Conservation (phyloP, 2,888 invertebrate genomes). For the Itoplectis maculator region DNA sequence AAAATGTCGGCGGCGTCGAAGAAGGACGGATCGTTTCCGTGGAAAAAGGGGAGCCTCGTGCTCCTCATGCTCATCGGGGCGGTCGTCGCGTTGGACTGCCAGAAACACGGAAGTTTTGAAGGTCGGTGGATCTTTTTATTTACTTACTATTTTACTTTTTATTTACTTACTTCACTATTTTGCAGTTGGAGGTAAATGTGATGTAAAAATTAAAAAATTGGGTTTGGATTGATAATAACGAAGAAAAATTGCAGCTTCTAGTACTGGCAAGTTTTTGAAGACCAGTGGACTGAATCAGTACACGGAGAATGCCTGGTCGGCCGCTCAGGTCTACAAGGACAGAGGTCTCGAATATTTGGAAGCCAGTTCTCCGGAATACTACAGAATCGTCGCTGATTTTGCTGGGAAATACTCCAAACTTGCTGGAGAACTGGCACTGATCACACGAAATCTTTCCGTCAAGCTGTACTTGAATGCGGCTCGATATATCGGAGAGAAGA, state of each 20-base stretch:
- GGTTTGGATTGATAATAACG: not conserved
- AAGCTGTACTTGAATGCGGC: constrained; percentile 85
- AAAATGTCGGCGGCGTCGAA: constrained; percentile 84
- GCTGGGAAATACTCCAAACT: constrained; percentile 88
- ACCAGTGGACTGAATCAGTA: constrained; percentile 88
- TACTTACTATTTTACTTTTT: constrained; percentile 17
- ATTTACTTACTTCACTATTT: constrained; percentile 16
- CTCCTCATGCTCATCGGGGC: constrained; percentile 87
- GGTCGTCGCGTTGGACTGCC: constrained; percentile 88
- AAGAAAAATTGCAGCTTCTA: constrained; percentile 86
- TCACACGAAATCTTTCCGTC: constrained; percentile 86
- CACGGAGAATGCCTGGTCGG: constrained; percentile 88
- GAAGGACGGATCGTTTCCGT: constrained; percentile 86
- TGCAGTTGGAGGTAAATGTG: no score
- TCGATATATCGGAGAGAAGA: constrained; percentile 86
- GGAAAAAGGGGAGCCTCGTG: constrained; percentile 88
- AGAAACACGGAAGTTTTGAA: constrained; percentile 89
- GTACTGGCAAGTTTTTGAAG: constrained; percentile 88
- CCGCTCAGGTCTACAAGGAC: constrained; percentile 87
- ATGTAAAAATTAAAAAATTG: constrained; percentile 12
- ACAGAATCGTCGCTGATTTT: constrained; percentile 86
- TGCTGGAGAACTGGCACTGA: constrained; percentile 86
- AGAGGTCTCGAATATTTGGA: constrained; percentile 89
- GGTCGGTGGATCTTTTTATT: constrained; percentile 85
- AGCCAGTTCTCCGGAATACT: constrained; percentile 89